These are phyloP conservation scores for Gobius niger DNA, from an alignment of 2,113 vertebrate species.

Conservation along the genomic window DNA sequence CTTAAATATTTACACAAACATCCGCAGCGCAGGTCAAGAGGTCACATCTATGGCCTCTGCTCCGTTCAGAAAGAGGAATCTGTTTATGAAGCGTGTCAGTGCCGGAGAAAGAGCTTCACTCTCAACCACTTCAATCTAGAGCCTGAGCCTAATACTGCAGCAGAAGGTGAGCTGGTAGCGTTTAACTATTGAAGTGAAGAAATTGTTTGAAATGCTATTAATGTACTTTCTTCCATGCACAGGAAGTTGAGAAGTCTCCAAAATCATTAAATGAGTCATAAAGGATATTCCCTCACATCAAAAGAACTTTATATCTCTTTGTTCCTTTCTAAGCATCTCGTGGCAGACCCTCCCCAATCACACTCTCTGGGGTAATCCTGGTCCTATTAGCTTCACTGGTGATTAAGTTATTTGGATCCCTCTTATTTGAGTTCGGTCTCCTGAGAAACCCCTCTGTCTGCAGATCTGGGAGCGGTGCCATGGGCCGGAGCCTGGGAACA, in stretches of 20 bases:
- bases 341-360: constrained; percentile 32
- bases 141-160: no score
- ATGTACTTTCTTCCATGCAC: no score
- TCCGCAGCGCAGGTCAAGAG: constrained; percentile 22
- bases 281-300: no score
- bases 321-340: constrained; percentile 21
- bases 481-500: constrained; percentile 71
- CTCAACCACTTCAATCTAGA: no score
- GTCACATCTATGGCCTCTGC: constrained; percentile 18
- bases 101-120: constrained; percentile 26
- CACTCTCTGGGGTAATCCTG: constrained; percentile 27
- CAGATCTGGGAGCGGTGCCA: constrained; percentile 74
- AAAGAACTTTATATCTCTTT: constrained; percentile 3
- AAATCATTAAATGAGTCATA: no score
- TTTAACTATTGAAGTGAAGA: no score
- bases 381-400: constrained; percentile 55
- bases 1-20: constrained; percentile 51
- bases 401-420: constrained; percentile 73
- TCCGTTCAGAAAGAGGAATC: constrained; percentile 15
- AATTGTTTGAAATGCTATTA: no score
- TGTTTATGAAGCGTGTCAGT: constrained; percentile 49
- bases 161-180: no score
- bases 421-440: constrained; percentile 73
- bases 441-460: constrained; percentile 72
- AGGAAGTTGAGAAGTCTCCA: no score